Conservation (phyloP, 2,113 vertebrate species). For the Tychaedon coryphoeus region DNA sequence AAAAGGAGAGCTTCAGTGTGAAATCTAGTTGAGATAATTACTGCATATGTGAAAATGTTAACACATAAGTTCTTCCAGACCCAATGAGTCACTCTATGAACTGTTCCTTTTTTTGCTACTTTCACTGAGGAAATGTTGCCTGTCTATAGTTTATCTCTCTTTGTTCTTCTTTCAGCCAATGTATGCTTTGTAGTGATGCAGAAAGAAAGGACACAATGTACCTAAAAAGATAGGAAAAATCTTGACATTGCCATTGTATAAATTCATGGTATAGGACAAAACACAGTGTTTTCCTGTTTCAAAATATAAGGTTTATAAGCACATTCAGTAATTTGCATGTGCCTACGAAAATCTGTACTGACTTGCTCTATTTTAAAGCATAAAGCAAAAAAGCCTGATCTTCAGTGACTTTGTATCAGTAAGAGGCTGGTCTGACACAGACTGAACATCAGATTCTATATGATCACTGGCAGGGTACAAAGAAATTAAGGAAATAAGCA, state of each 20-base stretch:
- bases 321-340: background rate
- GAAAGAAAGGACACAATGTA: background rate
- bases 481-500: background rate
- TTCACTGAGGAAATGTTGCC: background rate
- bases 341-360: background rate
- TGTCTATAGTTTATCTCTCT: background rate
- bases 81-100: background rate
- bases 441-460: background rate
- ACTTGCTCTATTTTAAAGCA: background rate
- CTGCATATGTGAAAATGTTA: background rate
- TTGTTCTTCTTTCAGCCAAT: background rate
- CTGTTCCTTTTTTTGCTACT: background rate
- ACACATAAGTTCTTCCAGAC: background rate
- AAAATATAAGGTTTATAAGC: background rate
- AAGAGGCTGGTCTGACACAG: background rate
- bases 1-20: background rate
- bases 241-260: background rate
- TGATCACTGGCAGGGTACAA: background rate
- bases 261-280: background rate
- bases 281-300: background rate
- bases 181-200: background rate
- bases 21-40: background rate
- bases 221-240: background rate
- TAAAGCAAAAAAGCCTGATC: background rate
- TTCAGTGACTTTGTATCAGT: background rate